Evolutionary conservation across 2,113 vertebrate genomes (phyloP), one percentile per base, ranked within the genome.

Genomic region (Cairina moschata): DNA sequence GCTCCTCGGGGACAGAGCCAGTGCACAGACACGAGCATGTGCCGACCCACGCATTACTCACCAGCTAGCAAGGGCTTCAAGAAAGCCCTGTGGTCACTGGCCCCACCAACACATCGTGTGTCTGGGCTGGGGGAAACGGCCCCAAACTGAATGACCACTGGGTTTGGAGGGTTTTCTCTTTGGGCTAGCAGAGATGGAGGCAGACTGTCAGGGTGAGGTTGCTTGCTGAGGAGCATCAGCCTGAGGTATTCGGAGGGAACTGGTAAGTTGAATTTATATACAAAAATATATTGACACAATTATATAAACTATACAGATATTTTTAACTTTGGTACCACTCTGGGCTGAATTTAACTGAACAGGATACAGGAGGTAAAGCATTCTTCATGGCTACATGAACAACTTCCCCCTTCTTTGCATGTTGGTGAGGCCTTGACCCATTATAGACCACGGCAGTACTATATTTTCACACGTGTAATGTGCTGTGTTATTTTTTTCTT

Each of bases 381-480:
- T 82, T 89, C 63, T 96, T 95, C 71, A 76, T 83, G 82, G 82
- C 71, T 92, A 58, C 18, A 15, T 89, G 95, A 95, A 92, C 56
- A 74, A 66, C 81, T 97, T 96, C 89, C 96, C 77, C 89, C 94
- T 97, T 91, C 62, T 97, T 97, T 97, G 96, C 94, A 96, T 97
- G 48, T 62, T 95, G 84, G 48, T 79, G 86, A 65, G 71, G 60
- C 6, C 44, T 87, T 78, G 50, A 73, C 81, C 92, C 21, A 0
- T 91, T 96, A 85, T n/a, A 96, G 84, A 76, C 40, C 31, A 20
- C 11, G 25, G 77, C 17, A 60, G 29, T 26, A 36, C 83, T 97
- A 92, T 95, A 95, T 95, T 96, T 96, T 92, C 81, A 69, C 26
- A 42, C 8, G 38, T 81, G 54, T 54, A 76, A 60, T 81, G 58